Conservation (phyloP, 2,888 invertebrate genomes). For the Podotricha telesiphe region DNA sequence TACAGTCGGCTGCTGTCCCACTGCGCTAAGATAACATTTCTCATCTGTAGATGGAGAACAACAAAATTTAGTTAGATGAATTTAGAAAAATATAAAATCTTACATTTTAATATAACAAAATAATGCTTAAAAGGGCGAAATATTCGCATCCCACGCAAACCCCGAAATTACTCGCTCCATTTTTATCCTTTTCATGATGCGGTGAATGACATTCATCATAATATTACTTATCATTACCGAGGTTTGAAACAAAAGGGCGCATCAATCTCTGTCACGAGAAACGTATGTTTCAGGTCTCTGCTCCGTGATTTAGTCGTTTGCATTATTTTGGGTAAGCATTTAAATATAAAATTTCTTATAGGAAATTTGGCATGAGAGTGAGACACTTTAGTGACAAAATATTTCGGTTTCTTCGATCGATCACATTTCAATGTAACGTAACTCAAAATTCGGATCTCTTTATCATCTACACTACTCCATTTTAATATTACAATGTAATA, state of each 20-base stretch:
- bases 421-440: too few species aligned
- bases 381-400: too few species aligned
- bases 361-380: too few species aligned
- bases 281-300: conserved; percentile 39
- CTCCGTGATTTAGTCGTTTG: conserved; percentile 29
- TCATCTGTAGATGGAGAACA: too few species aligned
- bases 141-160: conserved; percentile 18
- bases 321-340: conserved; percentile 25
- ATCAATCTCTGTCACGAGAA: conserved; percentile 62
- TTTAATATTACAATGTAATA: too few species aligned
- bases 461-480: too few species aligned
- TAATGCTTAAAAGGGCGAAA: conserved; percentile 15
- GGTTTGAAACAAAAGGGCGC: conserved; percentile 60
- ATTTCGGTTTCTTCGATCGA: too few species aligned
- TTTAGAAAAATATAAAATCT: not conserved
- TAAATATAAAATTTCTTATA: not conserved
- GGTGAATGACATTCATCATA: conserved; percentile 60
- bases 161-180: conserved; percentile 21
- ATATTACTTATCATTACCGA: conserved; percentile 64
- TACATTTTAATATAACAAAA: conserved; percentile 4
- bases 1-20: too few species aligned
- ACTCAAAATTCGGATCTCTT: too few species aligned
- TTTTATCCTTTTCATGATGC: conserved; percentile 27
- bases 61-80: not conserved
- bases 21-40: too few species aligned